phyloP scores from a whole-genome alignment of 2,797 vertebrate species.

The Siniperca undulata region DNA sequence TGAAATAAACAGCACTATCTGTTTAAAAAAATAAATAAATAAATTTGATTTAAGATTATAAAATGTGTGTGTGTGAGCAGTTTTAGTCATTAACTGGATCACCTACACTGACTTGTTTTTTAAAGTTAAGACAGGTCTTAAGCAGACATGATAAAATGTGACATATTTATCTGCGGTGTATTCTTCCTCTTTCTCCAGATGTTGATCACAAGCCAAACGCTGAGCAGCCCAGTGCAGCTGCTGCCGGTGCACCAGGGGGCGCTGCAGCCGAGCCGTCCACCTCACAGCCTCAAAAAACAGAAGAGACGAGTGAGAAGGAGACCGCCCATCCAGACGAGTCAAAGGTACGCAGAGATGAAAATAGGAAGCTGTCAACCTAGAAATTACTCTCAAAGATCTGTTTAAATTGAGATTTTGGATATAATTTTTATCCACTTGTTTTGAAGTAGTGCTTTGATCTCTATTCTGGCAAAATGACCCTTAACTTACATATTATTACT shows the following conservation, averaged over 20 bases:
- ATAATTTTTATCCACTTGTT: background rate
- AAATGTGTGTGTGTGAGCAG: background rate
- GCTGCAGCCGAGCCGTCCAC: conserved; percentile 67
- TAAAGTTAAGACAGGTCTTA: background rate
- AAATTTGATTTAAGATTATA: background rate
- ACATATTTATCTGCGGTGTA: background rate
- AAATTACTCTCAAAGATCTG: background rate
- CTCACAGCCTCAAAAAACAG: conserved; percentile 60
- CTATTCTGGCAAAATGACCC: background rate
- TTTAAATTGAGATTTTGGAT: no score
- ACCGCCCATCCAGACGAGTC: conserved; percentile 18
- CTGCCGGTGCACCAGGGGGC: conserved; percentile 28
- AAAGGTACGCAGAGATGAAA: conserved; percentile 42
- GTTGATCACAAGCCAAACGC: conserved; percentile 18
- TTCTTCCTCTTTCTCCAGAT: conserved; percentile 45
- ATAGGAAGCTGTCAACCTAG: background rate
- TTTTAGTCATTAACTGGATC: background rate
- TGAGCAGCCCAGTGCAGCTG: conserved; percentile 35
- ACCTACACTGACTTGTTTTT: background rate
- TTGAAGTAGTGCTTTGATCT: background rate
- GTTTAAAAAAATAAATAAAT: no score
- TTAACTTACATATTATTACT: background rate
- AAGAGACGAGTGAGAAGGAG: conserved; percentile 35
- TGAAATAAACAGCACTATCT: background rate
- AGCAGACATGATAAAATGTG: background rate